phyloP scores from a whole-genome alignment of 2,888 invertebrate genomes.

The Matsumyia berberina region DNA sequence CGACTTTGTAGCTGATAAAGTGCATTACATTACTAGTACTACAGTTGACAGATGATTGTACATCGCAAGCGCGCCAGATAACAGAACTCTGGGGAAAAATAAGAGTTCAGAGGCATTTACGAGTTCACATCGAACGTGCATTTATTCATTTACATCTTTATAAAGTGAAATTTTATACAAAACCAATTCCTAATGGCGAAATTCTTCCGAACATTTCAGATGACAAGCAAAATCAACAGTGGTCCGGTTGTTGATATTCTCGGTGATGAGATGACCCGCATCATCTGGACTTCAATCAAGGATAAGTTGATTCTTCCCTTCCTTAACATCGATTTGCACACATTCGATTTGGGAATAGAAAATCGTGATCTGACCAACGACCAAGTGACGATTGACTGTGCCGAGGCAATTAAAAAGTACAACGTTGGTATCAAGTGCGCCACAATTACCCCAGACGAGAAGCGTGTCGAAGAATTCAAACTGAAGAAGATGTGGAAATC shows the following conservation, averaged over 20 bases:
- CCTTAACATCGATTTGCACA: conserved; percentile 96
- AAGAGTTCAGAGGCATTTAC: conserved; percentile 43
- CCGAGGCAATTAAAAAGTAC: conserved; percentile 97
- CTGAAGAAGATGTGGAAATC: conserved; percentile 96
- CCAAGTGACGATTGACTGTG: conserved; percentile 98
- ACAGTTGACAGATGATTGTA: conserved; percentile 43
- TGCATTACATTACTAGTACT: conserved; percentile 16
- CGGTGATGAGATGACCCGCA: conserved; percentile 98
- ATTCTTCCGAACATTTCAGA: conserved; percentile 79
- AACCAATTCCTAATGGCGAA: conserved; percentile 51
- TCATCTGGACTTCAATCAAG: conserved; percentile 99
- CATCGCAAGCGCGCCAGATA: conserved; percentile 21
- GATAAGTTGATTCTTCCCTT: conserved; percentile 98
- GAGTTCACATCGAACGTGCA: conserved; percentile 23
- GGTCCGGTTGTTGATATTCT: conserved; percentile 96
- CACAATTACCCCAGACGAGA: conserved; percentile 99
- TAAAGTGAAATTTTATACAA: not conserved
- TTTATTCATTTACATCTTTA: conserved; percentile 21
- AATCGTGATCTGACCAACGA: conserved; percentile 97
- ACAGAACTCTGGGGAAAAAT: conserved; percentile 25
- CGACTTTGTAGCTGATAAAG: conserved; percentile 20
- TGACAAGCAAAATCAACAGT: conserved; percentile 88
- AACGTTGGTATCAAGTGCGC: conserved; percentile 99
- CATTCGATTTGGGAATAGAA: conserved; percentile 97
- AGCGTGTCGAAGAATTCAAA: conserved; percentile 95